Conservation (phyloP, 2,797 vertebrate genomes). For the Poeciliopsis infans region DNA sequence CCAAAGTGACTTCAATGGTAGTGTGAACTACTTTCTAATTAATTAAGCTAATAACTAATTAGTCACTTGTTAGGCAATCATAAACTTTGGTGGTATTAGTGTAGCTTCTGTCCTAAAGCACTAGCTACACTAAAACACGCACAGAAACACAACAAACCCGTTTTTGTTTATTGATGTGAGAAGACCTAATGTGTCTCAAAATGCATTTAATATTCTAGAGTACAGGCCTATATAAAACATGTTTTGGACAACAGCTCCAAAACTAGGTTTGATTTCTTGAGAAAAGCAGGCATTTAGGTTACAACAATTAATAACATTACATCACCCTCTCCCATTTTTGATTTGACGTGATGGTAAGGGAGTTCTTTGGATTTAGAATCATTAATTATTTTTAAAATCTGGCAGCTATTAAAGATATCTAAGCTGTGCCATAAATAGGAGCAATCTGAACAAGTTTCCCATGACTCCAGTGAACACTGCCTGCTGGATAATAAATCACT, state of each 20-base stretch:
- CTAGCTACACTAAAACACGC: no score
- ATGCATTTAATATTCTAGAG: neutral
- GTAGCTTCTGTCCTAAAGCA: neutral
- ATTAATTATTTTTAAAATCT: slow-evolving; percentile 24
- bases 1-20: neutral
- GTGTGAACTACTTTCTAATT: neutral
- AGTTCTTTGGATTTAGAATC: slow-evolving; percentile 10
- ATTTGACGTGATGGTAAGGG: slow-evolving; percentile 15
- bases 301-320: slow-evolving; percentile 18
- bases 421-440: slow-evolving; percentile 51
- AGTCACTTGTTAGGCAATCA: neutral
- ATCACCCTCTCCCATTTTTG: slow-evolving; percentile 37
- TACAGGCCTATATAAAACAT: neutral
- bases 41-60: neutral
- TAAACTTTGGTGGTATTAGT: neutral
- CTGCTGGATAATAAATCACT: slow-evolving; percentile 50
- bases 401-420: slow-evolving; percentile 43
- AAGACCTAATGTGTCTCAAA: neutral
- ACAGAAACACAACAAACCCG: neutral
- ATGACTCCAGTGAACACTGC: slow-evolving; percentile 51
- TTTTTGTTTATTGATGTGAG: neutral
- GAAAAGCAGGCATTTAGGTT: slow-evolving; percentile 7
- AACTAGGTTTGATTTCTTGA: neutral
- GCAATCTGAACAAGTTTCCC: slow-evolving; percentile 45
- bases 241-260: neutral